These are phyloP conservation scores for Trachymyrmex septentrionalis DNA, from an alignment of 1,140 invertebrate genomes.

Conservation along the genomic window DNA sequence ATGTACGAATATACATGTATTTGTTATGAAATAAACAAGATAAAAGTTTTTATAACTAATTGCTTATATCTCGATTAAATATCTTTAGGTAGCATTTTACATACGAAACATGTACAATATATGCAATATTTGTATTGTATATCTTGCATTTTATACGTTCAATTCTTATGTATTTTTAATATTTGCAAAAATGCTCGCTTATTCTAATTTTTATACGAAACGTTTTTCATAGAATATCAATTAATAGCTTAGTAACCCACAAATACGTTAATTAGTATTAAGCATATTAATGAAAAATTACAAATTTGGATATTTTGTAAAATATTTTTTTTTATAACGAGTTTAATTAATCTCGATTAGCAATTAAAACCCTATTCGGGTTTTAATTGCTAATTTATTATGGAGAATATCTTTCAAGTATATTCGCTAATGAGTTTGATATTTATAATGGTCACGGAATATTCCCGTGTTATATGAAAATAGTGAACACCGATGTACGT, in stretches of 20 bases:
- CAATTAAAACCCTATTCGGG: too few relatives aligned
- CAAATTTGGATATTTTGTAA: background rate
- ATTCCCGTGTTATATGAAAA: slow-evolving; percentile 7
- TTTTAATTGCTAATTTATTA: background rate
- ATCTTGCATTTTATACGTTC: too few relatives aligned
- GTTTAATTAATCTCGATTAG: background rate
- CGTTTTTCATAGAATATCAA: background rate
- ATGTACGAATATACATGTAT: too few relatives aligned
- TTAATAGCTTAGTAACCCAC: background rate
- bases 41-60: too few relatives aligned
- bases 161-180: too few relatives aligned
- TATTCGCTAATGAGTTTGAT: background rate
- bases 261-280: too few relatives aligned
- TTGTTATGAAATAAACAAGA: too few relatives aligned
- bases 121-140: too few relatives aligned
- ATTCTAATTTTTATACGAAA: background rate
- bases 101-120: too few relatives aligned
- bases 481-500: background rate
- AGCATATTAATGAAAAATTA: background rate
- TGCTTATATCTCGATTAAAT: too few relatives aligned
- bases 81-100: too few relatives aligned
- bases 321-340: background rate
- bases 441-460: background rate
- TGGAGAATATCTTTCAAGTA: background rate
- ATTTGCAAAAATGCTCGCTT: background rate